A percentile compares a stretch with the other conserved stretches of the same genome.
phyloP scores from a whole-genome alignment of 2,888 invertebrate genomes.

The Drosophila putrida region DNA sequence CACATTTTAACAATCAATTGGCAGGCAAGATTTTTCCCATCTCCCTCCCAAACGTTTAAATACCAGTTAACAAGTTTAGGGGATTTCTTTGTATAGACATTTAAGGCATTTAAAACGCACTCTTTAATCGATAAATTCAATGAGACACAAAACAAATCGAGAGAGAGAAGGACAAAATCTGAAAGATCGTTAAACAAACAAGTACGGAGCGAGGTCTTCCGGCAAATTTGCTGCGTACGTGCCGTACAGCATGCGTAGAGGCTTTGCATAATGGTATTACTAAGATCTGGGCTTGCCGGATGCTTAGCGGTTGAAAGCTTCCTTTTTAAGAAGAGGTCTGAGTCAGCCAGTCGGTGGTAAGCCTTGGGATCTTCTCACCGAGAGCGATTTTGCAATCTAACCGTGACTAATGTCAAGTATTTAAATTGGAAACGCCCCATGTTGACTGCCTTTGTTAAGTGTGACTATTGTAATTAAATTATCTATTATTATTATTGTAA shows the following conservation, averaged over 20 bases:
- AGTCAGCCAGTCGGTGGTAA: constrained; percentile 13
- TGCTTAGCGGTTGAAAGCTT: constrained; percentile 10
- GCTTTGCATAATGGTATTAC: constrained; percentile 11
- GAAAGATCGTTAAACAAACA: constrained; percentile 18
- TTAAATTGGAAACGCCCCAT: constrained; percentile 8
- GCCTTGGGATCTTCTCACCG: constrained; percentile 11
- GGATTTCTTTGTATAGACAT: constrained; percentile 27
- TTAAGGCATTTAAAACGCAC: constrained; percentile 33
- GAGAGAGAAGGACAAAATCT: constrained; percentile 9
- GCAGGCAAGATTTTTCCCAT: constrained; percentile 19
- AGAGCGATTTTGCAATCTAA: neutral
- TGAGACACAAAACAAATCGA: constrained; percentile 6
- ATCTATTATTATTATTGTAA: constrained; percentile 8
- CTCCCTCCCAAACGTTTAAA: constrained; percentile 13
- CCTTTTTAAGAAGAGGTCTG: constrained; percentile 22
- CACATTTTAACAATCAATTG: constrained; percentile 60
- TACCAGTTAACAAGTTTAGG: constrained; percentile 16
- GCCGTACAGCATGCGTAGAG: constrained; percentile 42
- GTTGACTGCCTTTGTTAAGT: neutral
- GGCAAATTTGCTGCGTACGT: constrained; percentile 46
- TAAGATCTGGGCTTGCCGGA: constrained; percentile 19
- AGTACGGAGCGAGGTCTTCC: constrained; percentile 15
- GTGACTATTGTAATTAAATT: constrained; percentile 11
- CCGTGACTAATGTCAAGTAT: constrained; percentile 18
- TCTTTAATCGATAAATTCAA: constrained; percentile 14